phyloP scores from a whole-genome alignment of 1,140 invertebrate species.

The Trichoplusia ni region DNA sequence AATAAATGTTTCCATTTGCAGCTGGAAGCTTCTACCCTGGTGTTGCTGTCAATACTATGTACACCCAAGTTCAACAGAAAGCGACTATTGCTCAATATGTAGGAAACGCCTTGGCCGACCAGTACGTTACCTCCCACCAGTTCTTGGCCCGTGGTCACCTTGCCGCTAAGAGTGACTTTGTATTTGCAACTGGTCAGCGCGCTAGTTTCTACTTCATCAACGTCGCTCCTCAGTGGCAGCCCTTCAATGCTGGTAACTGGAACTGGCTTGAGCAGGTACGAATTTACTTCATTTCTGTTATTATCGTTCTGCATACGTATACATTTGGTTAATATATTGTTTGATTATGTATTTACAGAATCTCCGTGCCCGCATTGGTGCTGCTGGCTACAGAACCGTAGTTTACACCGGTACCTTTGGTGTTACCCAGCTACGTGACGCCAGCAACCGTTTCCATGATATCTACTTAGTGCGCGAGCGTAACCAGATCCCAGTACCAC shows the following conservation, averaged over 20 bases:
- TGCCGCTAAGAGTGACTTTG: constrained; percentile 85
- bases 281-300: neutral
- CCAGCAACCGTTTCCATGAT: constrained; percentile 49
- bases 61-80: constrained; percentile 69
- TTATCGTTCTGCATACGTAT: neutral
- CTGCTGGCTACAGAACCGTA: constrained; percentile 60
- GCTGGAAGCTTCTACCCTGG: constrained; percentile 68
- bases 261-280: constrained; percentile 73
- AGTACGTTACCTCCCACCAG: constrained; percentile 61
- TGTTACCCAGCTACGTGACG: constrained; percentile 62
- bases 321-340: too few species aligned
- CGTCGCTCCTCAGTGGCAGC: constrained; percentile 85
- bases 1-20: constrained; percentile 39
- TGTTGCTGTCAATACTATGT: constrained; percentile 58
- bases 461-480: constrained; percentile 56
- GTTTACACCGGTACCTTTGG: constrained; percentile 75
- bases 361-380: constrained; percentile 62
- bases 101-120: constrained; percentile 59
- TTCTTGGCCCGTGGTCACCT: constrained; percentile 85
- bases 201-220: constrained; percentile 86
- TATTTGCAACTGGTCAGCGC: constrained; percentile 84
- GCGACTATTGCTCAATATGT: constrained; percentile 52
- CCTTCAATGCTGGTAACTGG: constrained; percentile 86
- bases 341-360: constrained; percentile 48
- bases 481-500: constrained; percentile 68